Base-by-base conservation (phyloP, 2,888 invertebrate genomes). In the Drosophila hawaiiensis region DNA sequence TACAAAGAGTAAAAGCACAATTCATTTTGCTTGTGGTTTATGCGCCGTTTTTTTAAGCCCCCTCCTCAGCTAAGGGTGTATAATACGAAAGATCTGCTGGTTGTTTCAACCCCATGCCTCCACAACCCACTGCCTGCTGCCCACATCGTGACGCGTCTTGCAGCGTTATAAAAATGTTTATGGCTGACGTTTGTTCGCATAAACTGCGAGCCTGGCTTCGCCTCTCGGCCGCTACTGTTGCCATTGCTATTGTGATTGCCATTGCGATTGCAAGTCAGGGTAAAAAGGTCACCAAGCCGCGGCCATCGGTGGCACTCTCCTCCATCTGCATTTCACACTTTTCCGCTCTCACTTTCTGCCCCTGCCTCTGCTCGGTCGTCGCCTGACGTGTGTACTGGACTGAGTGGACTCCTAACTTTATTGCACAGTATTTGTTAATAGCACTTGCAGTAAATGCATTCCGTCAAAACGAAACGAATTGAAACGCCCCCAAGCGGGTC, bases 161-260 rank as follows among this genome's bases (percentile, higher is more conserved):
- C 75, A 71, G 82, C 69, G 76, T 69, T 82, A 84, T 84, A 84
- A 82, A 81, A 81, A 83, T 80, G 80, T 81, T 81, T 83, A 81
- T 83, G 68, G 82, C 84, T 81, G 78, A 76, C 82, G 76, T 76
- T 82, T 82, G 82, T 68, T 82, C 78, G 73, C 75, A 81, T 82
- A 82, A 82, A 82, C 64, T 52, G 54, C 6, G n/a, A 35, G 60
- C 33, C 52, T 33, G 60, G 58, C 29, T 31, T 41, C 29, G 58
- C 41, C 29, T 16, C 16, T 22, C 12, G 22, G 31, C 28, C 10
- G 58, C 43, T 10, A 58, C 43, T 58, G 58, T 43, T 58, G 58
- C 58, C 29, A 29, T 29, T 58, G 39, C 28, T 2, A 58, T 56
- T 37, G 55, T 28, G 37, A 55, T 19, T 19, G 28, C 55, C 6